Evolutionary conservation across 2,797 vertebrate genomes (phyloP), one percentile per base, ranked within the genome.

Genomic region (Amazona ochrocephala): DNA sequence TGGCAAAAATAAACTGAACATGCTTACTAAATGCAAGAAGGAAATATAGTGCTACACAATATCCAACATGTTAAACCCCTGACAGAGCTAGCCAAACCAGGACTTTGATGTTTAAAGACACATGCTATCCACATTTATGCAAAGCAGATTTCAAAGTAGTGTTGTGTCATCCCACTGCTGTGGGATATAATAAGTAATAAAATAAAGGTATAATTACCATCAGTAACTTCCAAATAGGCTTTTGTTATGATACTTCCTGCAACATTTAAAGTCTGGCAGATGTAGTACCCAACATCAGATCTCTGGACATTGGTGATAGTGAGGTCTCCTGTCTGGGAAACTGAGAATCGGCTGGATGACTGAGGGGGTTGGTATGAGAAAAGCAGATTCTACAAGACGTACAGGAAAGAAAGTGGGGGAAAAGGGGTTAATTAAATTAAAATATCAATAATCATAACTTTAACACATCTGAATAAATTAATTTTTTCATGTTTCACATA

Each of bases 221-320:
- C 99, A 15, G 99, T 99, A 95, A 99, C 99, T 98, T 99, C 99
- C 94, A 99, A 98, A 95, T 99, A 98, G 65, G 99, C 99, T 97
- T 99, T 99, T 97, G 99, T 99, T 97, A 99, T 99, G 96, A 99
- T 99, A 82, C 99, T 99, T 95, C 99, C 99, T 2, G 99, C 99
- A 78, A 99, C 99, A 97, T 99, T 99, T 93, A 99, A 98, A 56
- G 99, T 99, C 98, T 99, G 99, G 98, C 99, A 99, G 97, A 99
- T 99, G 91, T 99, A 99, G 95, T 99, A 99, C 8, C 99, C 99
- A 93, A 98, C 98, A 92, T 99, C 99, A 60, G 99, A 99, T 90
- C 98, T 98, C 95, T 99, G 99, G 66, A 99, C 98, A 9, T 98
- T 99, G 18, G 98, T 99, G 97, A 99, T 99, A 90, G 99, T 99